Conservation (phyloP, 2,888 invertebrate species). For the Pecten maximus region DNA sequence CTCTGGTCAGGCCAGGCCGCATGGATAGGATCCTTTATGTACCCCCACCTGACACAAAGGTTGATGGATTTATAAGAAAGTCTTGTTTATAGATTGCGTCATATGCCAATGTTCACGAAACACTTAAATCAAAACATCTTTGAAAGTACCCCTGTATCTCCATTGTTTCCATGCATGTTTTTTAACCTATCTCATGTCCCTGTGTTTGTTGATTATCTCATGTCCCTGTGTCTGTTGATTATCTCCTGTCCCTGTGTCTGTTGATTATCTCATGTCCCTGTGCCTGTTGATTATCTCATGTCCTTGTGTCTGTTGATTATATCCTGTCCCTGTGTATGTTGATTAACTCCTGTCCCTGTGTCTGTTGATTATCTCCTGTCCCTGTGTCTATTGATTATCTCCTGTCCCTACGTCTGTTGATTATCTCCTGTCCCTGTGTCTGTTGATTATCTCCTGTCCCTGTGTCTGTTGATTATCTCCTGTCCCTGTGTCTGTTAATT, state of each 20-base stretch:
- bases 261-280: no score
- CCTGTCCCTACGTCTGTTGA: no score
- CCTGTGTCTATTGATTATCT: background rate
- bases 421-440: background rate
- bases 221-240: no score
- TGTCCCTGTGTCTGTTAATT: background rate
- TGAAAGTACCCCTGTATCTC: no score
- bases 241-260: no score
- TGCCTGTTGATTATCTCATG: background rate
- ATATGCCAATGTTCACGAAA: no score
- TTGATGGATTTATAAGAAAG: constrained; percentile 64
- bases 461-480: background rate
- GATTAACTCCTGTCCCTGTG: no score
- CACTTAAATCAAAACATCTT: no score
- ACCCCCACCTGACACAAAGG: constrained; percentile 85
- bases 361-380: background rate
- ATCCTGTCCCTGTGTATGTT: no score
- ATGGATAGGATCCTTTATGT: constrained; percentile 87
- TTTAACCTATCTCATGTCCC: background rate
- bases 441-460: background rate
- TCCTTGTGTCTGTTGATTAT: background rate
- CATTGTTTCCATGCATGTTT: no score
- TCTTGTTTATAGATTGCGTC: no score
- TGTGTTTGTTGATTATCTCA: background rate
- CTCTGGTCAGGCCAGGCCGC: constrained; percentile 86